Evolutionary conservation across 2,113 vertebrate genomes (phyloP).

Genomic region (Tychaedon coryphoeus): DNA sequence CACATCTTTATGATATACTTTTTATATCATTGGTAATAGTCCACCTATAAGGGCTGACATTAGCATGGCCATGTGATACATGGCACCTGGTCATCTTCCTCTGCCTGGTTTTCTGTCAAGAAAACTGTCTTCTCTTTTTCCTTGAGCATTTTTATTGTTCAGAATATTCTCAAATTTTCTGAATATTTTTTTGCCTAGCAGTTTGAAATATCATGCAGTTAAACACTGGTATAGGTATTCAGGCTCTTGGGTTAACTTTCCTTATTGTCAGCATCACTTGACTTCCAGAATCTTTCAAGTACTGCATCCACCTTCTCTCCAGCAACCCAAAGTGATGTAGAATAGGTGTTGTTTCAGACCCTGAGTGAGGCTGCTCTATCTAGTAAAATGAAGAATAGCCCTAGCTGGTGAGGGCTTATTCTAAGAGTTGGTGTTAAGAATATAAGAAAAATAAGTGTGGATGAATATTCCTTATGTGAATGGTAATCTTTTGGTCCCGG

Average conservation of each 20-base stretch:
- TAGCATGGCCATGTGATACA: not conserved
- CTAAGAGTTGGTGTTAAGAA: not conserved
- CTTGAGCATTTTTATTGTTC: not conserved
- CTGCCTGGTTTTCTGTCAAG: not conserved
- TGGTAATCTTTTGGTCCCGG: not conserved
- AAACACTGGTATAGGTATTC: not conserved
- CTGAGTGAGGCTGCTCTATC: not conserved
- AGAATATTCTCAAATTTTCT: not conserved
- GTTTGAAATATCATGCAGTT: not conserved
- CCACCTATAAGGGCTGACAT: not conserved
- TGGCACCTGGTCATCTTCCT: not conserved
- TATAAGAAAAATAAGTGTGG: not conserved
- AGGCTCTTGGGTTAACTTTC: not conserved
- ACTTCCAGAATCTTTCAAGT: not conserved
- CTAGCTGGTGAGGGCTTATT: not conserved
- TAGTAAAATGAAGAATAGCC: not conserved
- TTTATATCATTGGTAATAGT: not conserved
- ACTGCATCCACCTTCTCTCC: not conserved
- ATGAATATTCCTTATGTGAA: not conserved
- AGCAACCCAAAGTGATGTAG: not conserved
- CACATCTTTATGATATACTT: not conserved
- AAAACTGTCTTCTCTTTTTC: not conserved
- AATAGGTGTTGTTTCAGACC: not conserved
- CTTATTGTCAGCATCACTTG: not conserved
- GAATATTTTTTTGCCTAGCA: not conserved